These are phyloP conservation scores for Urophycis tenuis DNA, from an alignment of 2,797 vertebrate genomes.

Conservation along the genomic window DNA sequence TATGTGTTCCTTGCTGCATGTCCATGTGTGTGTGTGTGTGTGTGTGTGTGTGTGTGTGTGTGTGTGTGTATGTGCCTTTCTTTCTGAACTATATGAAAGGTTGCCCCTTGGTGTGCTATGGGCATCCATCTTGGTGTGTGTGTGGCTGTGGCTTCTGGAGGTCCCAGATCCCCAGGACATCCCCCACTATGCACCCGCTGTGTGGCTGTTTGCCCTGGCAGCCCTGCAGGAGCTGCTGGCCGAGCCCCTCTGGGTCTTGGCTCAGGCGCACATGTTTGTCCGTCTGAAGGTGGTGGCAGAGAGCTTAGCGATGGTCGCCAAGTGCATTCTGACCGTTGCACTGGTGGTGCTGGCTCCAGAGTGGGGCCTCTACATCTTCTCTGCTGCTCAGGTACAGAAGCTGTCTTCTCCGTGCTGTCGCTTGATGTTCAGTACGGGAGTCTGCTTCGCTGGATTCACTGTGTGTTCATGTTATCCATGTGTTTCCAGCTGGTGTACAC, in stretches of 20 bases:
- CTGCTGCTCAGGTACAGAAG: conserved; percentile 80
- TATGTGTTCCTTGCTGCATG: neutral
- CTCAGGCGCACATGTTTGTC: conserved; percentile 90
- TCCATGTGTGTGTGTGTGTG: too few species aligned
- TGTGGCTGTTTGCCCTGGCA: conserved; percentile 82
- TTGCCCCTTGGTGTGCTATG: conserved; percentile 85
- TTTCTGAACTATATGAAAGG: conserved; percentile 54
- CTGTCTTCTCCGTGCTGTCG: neutral
- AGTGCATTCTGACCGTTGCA: conserved; percentile 79
- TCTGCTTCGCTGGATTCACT: neutral
- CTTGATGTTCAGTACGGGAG: neutral
- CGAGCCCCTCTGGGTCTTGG: conserved; percentile 92
- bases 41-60: neutral
- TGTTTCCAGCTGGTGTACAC: conserved; percentile 82
- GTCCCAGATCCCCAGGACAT: conserved; percentile 76
- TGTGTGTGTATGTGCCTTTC: neutral
- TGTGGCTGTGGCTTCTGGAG: conserved; percentile 88
- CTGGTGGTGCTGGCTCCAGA: conserved; percentile 78
- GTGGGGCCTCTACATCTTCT: conserved; percentile 92
- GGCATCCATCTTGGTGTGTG: conserved; percentile 76
- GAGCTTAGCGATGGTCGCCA: conserved; percentile 84
- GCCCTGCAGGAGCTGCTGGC: conserved; percentile 86
- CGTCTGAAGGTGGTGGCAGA: conserved; percentile 89
- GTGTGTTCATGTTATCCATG: neutral
- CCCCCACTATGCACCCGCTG: conserved; percentile 83